Evolutionary conservation across 53 echinoderm and acorn worm genomes (phyloP).

Genomic region (Temnopleurus reevesii): DNA sequence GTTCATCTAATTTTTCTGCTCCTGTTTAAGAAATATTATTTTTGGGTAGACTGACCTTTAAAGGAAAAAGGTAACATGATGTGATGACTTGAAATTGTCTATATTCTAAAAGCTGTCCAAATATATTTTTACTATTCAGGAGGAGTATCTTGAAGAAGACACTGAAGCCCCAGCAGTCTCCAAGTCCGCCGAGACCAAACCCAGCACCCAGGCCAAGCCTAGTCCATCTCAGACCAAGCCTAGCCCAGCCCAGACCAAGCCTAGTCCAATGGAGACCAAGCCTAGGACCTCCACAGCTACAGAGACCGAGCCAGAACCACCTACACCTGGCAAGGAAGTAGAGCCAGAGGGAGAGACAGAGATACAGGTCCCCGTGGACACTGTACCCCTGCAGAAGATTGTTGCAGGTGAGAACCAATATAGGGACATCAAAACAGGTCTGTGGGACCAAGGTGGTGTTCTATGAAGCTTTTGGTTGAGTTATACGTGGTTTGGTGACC

Average conservation of each 20-base stretch:
- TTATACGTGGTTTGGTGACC: too few species aligned
- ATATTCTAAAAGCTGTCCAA: too few species aligned
- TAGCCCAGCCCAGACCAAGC: constrained; percentile 44
- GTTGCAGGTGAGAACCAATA: constrained; percentile 60
- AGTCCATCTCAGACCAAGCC: background rate
- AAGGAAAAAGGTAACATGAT: too few species aligned
- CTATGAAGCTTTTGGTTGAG: too few species aligned
- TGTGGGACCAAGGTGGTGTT: background rate
- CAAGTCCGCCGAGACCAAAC: constrained; percentile 18
- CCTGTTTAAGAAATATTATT: too few species aligned
- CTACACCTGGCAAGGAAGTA: background rate
- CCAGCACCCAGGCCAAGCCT: constrained; percentile 20
- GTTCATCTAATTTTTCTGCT: too few species aligned
- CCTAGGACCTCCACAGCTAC: constrained; percentile 56
- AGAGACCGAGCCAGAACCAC: constrained; percentile 46
- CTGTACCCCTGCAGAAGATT: constrained; percentile 58
- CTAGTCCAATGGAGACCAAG: constrained; percentile 27
- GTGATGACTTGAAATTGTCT: too few species aligned
- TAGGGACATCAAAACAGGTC: background rate
- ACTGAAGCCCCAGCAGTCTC: constrained; percentile 25
- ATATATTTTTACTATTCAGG: too few species aligned
- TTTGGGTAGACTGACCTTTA: too few species aligned
- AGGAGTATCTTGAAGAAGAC: constrained; percentile 28
- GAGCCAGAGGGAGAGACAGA: constrained; percentile 31
- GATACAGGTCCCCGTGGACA: constrained; percentile 42